Base-by-base conservation (phyloP, 2,113 vertebrate genomes). In the Etia nguti region DNA sequence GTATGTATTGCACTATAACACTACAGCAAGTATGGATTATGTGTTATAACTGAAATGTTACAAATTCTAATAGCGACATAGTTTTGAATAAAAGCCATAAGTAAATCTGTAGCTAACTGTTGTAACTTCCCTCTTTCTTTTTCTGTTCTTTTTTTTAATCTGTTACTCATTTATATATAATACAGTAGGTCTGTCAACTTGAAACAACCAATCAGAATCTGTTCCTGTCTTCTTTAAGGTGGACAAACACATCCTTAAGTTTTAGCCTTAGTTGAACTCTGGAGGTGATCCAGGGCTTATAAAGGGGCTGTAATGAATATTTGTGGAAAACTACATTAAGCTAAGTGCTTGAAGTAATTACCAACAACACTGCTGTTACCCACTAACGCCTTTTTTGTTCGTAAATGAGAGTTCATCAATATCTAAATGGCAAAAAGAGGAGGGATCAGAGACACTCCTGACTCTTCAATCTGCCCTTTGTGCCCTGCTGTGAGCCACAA, bases 381-480 rank as follows among this genome's bases (percentile, higher is more conserved):
- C 22, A 13, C 11, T 3, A 15, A 57, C 1, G 11, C 24, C 43
- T 41, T 80, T 81, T 57, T 80, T 55, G 2, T 43, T 43, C 8
- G 36, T 43, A 6, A 82, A 73, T 41, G 56, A 38, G 80, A 89
- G 86, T 90, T 81, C 81, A 86, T 91, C 84, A 83, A 86, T 50
- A 70, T 62, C 87, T 62, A 36, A 88, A 89, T 62, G 80, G 65
- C 62, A 68, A 88, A 82, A 89, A 70, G 86, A 84, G 79, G 81
- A 79, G 86, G 79, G 82, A 38, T 38, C 79, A 16, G 54, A 80
- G 55, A 73, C 70, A 18, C 92, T 83, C 79, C 81, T 87, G 85
- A 88, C 92, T 88, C 85, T 86, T 96, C 93, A 95, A 95, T 96
- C 94, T 95, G 92, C 80, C 91, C 95, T 96, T 96, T 96, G 95